Percentiles rank a stretch among this genome's conserved stretches.
These are phyloP conservation scores for Parus major DNA, from an alignment of 2,113 vertebrate genomes.

Conservation along the genomic window DNA sequence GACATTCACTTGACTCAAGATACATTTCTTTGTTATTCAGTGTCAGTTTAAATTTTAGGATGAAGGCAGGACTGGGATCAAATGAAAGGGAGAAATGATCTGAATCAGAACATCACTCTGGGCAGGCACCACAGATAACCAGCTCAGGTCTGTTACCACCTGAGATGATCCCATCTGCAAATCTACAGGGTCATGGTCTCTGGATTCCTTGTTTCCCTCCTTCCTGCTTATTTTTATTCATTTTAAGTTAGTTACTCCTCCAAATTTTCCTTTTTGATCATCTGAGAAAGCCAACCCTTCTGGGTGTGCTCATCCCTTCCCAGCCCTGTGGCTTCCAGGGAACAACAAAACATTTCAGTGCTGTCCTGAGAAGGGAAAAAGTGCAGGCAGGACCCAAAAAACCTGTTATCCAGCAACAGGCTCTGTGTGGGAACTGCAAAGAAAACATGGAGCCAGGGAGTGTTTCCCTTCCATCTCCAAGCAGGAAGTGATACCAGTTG, in stretches of 20 bases:
- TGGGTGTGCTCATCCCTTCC: background rate
- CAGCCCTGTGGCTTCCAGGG: background rate
- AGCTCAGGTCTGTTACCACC: background rate
- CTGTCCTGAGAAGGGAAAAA: background rate
- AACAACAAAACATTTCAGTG: background rate
- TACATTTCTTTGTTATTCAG: background rate
- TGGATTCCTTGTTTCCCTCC: background rate
- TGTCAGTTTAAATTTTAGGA: background rate
- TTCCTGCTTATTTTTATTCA: background rate
- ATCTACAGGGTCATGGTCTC: background rate
- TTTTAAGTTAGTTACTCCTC: background rate
- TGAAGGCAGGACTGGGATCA: background rate
- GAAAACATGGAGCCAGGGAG: background rate
- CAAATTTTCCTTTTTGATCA: background rate
- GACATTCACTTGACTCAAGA: background rate
- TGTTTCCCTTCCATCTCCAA: background rate
- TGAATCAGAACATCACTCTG: background rate
- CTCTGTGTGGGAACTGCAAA: background rate
- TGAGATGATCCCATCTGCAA: background rate
- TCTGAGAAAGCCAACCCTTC: background rate
- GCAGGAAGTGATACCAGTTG: background rate
- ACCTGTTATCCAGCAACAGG: background rate
- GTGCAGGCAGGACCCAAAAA: background rate
- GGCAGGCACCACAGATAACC: background rate
- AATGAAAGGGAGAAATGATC: background rate